phyloP scores from a whole-genome alignment of 2,797 vertebrate genomes.

The Spinus olivaceus region DNA sequence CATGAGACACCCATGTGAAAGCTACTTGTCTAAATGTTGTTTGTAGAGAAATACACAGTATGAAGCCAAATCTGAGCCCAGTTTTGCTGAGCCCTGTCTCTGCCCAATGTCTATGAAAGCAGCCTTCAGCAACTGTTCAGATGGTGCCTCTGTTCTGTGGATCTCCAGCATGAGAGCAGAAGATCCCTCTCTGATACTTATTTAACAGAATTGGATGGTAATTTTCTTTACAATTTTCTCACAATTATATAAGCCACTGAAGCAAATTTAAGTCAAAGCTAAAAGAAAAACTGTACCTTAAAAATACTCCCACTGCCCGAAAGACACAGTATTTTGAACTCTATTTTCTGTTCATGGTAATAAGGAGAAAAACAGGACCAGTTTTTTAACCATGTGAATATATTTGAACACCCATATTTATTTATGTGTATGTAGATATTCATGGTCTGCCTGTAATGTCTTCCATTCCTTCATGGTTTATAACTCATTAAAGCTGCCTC shows the following conservation, averaged over 20 bases:
- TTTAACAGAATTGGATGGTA: neutral
- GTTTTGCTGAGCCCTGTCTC: neutral
- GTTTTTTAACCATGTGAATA: neutral
- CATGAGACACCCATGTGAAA: neutral
- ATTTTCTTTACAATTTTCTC: neutral
- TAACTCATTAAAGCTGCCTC: neutral
- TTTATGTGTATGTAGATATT: no score
- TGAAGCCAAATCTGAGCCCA: neutral
- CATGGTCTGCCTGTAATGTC: neutral
- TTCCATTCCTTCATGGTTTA: neutral
- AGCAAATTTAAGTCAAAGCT: neutral
- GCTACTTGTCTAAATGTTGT: neutral
- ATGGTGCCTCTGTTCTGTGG: neutral
- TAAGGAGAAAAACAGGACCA: neutral
- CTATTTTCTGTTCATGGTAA: neutral
- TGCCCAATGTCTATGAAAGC: neutral
- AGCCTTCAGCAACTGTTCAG: neutral
- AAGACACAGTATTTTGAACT: neutral
- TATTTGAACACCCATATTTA: neutral
- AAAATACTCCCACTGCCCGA: fast-evolving
- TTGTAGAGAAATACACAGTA: neutral
- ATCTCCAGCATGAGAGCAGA: neutral
- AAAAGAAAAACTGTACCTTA: neutral
- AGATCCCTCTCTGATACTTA: neutral
- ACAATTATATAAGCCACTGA: neutral